Base-by-base conservation (phyloP, 2,888 invertebrate species). In the Caenorhabditis doughertyi region DNA sequence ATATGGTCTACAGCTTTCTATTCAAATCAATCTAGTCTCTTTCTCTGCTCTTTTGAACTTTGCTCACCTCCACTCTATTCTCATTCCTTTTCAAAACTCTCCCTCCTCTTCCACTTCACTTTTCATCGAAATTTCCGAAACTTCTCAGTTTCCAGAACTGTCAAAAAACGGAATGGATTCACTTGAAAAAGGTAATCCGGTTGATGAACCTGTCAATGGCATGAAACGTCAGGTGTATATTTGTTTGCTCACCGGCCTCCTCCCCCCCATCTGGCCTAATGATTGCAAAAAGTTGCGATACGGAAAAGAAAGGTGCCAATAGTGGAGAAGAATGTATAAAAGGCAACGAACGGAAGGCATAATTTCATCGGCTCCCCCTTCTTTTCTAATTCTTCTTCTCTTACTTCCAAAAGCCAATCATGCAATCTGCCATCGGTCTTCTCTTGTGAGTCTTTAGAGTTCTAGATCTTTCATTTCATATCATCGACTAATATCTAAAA, bases 261-360 rank as follows among this genome's bases (percentile, higher is more conserved):
- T n/a, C n/a, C n/a, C n/a, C n/a, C n/a, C n/a, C n/a, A n/a, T n/a
- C n/a, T n/a, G n/a, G n/a, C 49, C 49, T 51, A 68, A 76, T 76
- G 67, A 60, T 68, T 58, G 68, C 58, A 76, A 76, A 76, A 76
- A 76, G 76, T 67, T 76, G 76, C 76, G 68, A 68, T 74, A 67
- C 65, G 65, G 74, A 49, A 53, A 60, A 74, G 65, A 74, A 67
- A 76, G 58, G 76, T 68, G 76, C 76, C 76, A 68, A 58, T 58
- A 16, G 21, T n/a, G 18, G 27, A 21, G 3, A 9, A 23, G 23
- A 73, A 35, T 53, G 74, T 76, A 68, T 68, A 76, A 68, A 74
- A 74, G 70, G 29, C 23, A 29, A 7, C 39, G 67, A 60, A 67
- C 32, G 60, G 58, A 21, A 32, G 21, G 35, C 39, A 42, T 32